Conservation (phyloP, 1,140 invertebrate genomes). For the Ips typographus region DNA sequence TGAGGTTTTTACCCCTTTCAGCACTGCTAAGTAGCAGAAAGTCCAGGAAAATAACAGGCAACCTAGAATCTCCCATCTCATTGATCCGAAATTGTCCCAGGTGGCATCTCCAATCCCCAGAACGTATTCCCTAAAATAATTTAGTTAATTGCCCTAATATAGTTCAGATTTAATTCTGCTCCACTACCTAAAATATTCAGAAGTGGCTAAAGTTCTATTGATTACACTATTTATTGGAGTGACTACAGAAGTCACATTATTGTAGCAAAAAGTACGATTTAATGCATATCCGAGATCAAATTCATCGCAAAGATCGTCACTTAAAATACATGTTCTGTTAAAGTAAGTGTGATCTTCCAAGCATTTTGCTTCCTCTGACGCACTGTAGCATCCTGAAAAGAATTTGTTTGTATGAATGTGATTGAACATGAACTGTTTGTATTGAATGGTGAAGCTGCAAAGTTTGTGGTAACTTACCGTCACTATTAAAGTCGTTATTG, state of each 20-base stretch:
- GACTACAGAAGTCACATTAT: conserved; percentile 45
- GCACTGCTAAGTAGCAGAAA: conserved; percentile 71
- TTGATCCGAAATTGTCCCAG: conserved; percentile 64
- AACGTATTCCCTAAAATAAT: conserved; percentile 51
- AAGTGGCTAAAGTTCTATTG: conserved; percentile 48
- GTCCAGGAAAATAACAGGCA: conserved; percentile 73
- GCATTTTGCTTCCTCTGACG: conserved; percentile 45
- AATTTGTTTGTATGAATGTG: conserved; percentile 10
- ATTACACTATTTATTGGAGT: conserved; percentile 49
- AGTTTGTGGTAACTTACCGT: conserved; percentile 48
- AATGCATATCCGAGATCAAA: conserved; percentile 47
- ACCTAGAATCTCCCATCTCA: conserved; percentile 72
- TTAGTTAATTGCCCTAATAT: neutral
- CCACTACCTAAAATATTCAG: conserved; percentile 51
- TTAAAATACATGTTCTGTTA: conserved; percentile 54
- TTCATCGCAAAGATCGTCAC: conserved; percentile 54
- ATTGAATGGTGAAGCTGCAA: neutral
- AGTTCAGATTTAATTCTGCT: neutral
- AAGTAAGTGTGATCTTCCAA: conserved; percentile 53
- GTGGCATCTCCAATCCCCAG: conserved; percentile 60
- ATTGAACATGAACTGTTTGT: neutral
- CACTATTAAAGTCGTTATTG: conserved; percentile 69
- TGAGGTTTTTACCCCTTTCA: conserved; percentile 70
- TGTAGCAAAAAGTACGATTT: conserved; percentile 54
- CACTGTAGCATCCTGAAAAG: conserved; percentile 46